These are phyloP conservation scores for Megaceryle torquata DNA, from an alignment of 2,113 vertebrate species.

Conservation along the genomic window DNA sequence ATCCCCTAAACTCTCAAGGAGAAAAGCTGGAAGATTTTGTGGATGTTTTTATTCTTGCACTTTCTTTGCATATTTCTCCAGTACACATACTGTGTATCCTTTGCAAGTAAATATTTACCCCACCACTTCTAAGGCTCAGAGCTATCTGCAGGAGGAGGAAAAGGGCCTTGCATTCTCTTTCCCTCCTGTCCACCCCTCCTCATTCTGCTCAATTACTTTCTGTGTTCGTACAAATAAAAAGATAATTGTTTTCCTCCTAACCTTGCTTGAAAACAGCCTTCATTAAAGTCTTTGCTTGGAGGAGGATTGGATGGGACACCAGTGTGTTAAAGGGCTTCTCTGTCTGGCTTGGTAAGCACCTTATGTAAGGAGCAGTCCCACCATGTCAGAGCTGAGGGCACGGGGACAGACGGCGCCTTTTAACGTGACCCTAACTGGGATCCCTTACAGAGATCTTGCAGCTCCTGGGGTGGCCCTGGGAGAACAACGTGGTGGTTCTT, in stretches of 20 bases:
- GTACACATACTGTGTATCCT: not conserved
- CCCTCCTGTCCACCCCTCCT: not conserved
- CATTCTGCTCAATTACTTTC: not conserved
- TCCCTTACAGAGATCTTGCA: not conserved
- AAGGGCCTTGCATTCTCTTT: not conserved
- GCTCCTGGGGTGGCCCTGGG: not conserved
- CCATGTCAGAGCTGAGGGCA: fast-evolving
- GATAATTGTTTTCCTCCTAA: conserved; percentile 12
- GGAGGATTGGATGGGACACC: not conserved
- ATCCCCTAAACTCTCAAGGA: not conserved
- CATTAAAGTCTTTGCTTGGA: not conserved
- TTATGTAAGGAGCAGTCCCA: conserved; percentile 2
- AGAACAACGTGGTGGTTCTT: not conserved
- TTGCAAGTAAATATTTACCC: not conserved
- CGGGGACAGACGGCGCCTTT: fast-evolving
- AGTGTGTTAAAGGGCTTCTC: not conserved
- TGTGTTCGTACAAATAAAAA: not conserved
- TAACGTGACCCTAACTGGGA: not conserved
- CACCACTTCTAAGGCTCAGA: not conserved
- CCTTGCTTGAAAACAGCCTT: conserved; percentile 5
- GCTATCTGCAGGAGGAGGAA: not conserved
- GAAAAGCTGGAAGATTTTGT: not conserved
- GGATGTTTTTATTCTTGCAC: not conserved
- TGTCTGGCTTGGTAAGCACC: not conserved
- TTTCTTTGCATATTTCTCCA: not conserved